These are phyloP conservation scores for Clarias laeviceps DNA, from an alignment of 2,797 vertebrate genomes.

Conservation along the genomic window DNA sequence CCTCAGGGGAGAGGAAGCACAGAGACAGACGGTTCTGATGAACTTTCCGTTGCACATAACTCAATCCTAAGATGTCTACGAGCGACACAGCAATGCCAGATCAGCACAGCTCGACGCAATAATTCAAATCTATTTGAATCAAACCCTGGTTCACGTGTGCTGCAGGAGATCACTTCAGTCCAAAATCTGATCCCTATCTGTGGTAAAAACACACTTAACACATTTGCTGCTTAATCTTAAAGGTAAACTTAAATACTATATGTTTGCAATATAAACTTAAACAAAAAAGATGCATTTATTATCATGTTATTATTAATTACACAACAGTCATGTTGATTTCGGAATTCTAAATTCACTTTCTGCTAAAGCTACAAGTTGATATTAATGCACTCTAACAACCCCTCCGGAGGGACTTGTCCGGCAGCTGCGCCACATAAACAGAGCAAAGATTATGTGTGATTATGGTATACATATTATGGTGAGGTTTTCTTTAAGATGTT, in stretches of 20 bases:
- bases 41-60: not conserved
- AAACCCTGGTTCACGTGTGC: not conserved
- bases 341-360: not conserved
- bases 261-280: not conserved
- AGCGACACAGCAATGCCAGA: not conserved
- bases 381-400: not conserved
- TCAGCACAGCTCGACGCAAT: not conserved
- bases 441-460: not conserved
- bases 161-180: not conserved
- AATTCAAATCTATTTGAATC: too few species aligned
- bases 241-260: not conserved
- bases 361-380: not conserved
- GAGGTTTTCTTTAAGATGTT: not conserved
- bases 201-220: not conserved
- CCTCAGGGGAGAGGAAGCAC: constrained; percentile 46
- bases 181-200: not conserved
- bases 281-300: not conserved
- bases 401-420: not conserved
- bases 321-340: not conserved
- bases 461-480: not conserved
- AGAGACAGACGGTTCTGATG: constrained; percentile 34
- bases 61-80: not conserved
- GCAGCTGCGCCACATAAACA: not conserved
- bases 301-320: not conserved
- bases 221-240: not conserved